Base-by-base conservation (phyloP, 1,140 invertebrate species). In the Lasioglossum baleicum region DNA sequence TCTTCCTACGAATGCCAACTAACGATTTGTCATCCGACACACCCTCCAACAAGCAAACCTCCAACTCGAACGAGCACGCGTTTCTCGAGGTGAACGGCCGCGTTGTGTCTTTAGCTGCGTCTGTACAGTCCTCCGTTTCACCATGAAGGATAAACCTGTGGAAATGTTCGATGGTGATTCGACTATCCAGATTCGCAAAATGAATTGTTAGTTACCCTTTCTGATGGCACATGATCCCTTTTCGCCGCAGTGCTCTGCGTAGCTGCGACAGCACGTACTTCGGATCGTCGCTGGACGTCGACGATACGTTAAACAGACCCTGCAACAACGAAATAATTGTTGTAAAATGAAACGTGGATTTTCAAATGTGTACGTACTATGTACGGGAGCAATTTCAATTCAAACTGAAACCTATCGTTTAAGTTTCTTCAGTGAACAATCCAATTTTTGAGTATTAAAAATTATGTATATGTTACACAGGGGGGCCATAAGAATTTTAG, bases 221-320 rank as follows among this genome's bases (percentile, higher is more conserved):
- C 86, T 96, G 95, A 87, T 94, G 94, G 88, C 94, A 96, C 42
- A 94, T 92, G 71, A 97, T 95, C 85, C 95, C 96, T 91, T 96
- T 96, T 77, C 94, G 94, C 15, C 94, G 92, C 51, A 97, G 93
- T 4, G 95, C 95, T 69, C 93, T 91, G 67, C 94, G 94, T 56
- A 97, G 89, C 87, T 95, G 94, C 2, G 91, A 92, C 35, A 97
- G 90, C 17, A 96, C 95, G 78, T 94, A 92, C 83, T 96, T 95
- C 2, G 96, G 94, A 91, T 95, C 95, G 20, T 92, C 94, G 73
- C 94, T 95, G 56, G 94, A 94, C 10, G 96, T 96, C 13, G 95
- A 95, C 8, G 96, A 96, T 40, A 97, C 95, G 90, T 97, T 97
- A 85, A 95, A 96, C 58, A 96, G 90, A 76, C 95, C 95, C 96